These are phyloP conservation scores for Laothoe populi DNA, from an alignment of 2,888 invertebrate species.

Conservation along the genomic window DNA sequence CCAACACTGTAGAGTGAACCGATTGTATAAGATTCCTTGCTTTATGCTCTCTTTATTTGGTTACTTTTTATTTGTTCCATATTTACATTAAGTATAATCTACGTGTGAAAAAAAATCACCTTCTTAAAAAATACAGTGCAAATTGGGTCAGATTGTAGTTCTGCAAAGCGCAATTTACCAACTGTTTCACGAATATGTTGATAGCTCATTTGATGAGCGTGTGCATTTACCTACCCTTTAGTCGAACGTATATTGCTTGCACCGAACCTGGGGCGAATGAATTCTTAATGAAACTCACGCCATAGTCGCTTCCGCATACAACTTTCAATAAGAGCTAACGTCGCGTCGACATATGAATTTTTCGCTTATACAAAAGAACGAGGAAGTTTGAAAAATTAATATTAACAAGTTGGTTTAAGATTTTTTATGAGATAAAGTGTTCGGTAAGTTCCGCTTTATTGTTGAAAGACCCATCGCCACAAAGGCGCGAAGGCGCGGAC, in stretches of 20 bases:
- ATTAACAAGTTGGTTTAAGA: slow-evolving; percentile 55
- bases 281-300: slow-evolving; percentile 61
- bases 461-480: slow-evolving; percentile 54
- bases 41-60: slow-evolving; percentile 39
- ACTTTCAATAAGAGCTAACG: slow-evolving; percentile 20
- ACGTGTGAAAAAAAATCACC: slow-evolving; percentile 36
- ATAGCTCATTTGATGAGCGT: slow-evolving; percentile 63
- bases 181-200: slow-evolving; percentile 54
- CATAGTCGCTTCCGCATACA: slow-evolving; percentile 35
- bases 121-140: neutral
- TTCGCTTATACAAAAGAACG: slow-evolving; percentile 11
- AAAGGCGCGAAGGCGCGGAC: slow-evolving; percentile 34
- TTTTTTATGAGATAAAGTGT: slow-evolving; percentile 61
- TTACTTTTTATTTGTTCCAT: slow-evolving; percentile 33
- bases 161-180: slow-evolving; percentile 38
- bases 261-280: slow-evolving; percentile 55
- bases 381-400: slow-evolving; percentile 42
- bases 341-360: neutral
- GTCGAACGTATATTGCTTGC: slow-evolving; percentile 55
- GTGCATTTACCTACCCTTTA: slow-evolving; percentile 46
- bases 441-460: slow-evolving; percentile 63
- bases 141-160: slow-evolving; percentile 41
- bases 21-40: slow-evolving; percentile 41
- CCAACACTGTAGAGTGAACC: slow-evolving; percentile 43
- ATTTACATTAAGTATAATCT: neutral